Conservation (phyloP, 2,888 invertebrate genomes). For the Bimastos eiseni region DNA sequence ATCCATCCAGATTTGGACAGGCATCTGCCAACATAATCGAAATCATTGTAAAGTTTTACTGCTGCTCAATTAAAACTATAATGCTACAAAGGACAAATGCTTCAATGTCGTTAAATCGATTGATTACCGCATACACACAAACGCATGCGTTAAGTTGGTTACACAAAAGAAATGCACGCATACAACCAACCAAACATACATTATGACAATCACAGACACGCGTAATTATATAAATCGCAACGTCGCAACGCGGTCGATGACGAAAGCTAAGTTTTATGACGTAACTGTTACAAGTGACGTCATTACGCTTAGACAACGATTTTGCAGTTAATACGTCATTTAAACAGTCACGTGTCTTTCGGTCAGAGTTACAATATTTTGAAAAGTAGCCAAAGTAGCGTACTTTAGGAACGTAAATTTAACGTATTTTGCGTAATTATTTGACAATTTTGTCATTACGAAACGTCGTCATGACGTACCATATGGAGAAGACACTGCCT, state of each 20-base stretch:
- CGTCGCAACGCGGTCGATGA: background rate
- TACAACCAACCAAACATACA: background rate
- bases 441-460: background rate
- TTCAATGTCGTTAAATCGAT: no score
- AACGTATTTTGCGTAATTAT: conserved; percentile 13
- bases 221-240: background rate
- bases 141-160: no score
- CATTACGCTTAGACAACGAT: background rate
- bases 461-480: background rate
- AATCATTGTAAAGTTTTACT: no score
- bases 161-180: background rate
- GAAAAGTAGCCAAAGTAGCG: background rate
- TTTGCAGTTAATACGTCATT: background rate
- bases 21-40: no score
- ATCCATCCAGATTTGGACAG: no score
- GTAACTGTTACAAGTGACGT: background rate
- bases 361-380: background rate
- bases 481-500: background rate
- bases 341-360: background rate
- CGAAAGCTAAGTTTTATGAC: background rate
- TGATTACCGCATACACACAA: no score
- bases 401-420: background rate
- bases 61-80: no score
- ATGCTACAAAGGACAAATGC: no score
- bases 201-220: background rate